phyloP scores from a whole-genome alignment of 2,888 invertebrate genomes.

The Protonemura montana region DNA sequence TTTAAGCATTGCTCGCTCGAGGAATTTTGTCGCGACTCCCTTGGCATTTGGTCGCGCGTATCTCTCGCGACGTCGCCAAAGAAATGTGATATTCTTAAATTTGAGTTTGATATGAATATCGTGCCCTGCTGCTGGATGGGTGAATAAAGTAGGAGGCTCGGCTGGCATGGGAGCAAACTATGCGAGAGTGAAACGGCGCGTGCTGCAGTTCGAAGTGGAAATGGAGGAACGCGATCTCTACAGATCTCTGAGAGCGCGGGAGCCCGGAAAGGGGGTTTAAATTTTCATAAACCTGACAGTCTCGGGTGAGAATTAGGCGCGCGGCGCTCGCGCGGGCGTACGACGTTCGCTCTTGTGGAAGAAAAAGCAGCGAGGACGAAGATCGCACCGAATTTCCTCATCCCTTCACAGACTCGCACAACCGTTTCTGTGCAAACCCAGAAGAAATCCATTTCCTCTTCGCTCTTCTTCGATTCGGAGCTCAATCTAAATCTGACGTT shows the following conservation, averaged over 20 bases:
- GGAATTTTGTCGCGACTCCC: conserved; percentile 19
- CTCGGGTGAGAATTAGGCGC: conserved; percentile 53
- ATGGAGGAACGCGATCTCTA: not conserved
- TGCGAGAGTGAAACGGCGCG: conserved; percentile 27
- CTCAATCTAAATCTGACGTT: conserved; percentile 35
- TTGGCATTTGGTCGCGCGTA: not conserved
- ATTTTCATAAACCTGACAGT: conserved; percentile 58
- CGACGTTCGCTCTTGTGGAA: not conserved
- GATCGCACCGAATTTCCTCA: not conserved
- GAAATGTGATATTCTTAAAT: conserved; percentile 24
- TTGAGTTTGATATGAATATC: conserved; percentile 38
- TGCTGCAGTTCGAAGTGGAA: not conserved
- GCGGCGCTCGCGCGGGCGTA: not conserved
- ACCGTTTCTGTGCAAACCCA: conserved; percentile 39
- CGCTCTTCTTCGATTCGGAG: conserved; percentile 19
- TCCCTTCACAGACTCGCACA: not conserved
- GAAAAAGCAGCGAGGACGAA: not conserved
- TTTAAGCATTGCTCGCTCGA: not conserved
- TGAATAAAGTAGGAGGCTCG: conserved; percentile 17
- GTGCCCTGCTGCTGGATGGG: not conserved
- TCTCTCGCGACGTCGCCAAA: not conserved
- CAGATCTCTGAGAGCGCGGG: not conserved
- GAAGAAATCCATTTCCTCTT: conserved; percentile 36
- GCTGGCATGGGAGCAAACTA: not conserved
- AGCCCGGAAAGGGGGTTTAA: conserved; percentile 55